Evolutionary conservation across 1,140 invertebrate species (phyloP), one percentile per base, ranked within the genome.

Genomic region (Pseudomyrmex cubaensis): DNA sequence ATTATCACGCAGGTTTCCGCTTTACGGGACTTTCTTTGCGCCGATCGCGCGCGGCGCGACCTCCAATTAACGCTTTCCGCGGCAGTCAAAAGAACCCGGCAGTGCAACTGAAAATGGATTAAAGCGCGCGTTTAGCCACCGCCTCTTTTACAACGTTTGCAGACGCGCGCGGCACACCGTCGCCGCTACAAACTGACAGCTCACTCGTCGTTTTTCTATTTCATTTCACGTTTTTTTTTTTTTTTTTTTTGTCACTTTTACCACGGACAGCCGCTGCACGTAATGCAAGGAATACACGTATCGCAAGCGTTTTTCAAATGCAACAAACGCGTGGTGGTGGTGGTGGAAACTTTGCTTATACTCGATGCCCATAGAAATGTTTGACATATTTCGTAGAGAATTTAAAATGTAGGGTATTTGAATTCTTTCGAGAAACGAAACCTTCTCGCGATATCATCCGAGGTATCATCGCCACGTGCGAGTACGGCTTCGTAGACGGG

Each of bases 51-150:
- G 85, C 86, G 86, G 82, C 85, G 82, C 86, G 80, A 88, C 89
- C 91, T 93, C 90, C 92, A 94, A 93, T 94, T 94, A 94, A 94
- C 92, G 91, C 90, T 89, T 91, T 85, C 85, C 83, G 77, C 85
- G 62, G 67, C 82, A 62, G 80, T 92, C 91, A 93, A 93, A 92
- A 75, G 91, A 86, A 72, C 67, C 90, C 91, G 91, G 72, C 66
- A 69, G 50, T 80, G 69, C 57, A 66, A 72, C 84, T 72, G 74
- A 90, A 92, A 90, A 88, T 87, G 87, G 84, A 90, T 92, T 92
- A 92, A 90, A 90, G 72, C 86, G 64, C 75, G 48, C 87, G 77
- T 86, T 91, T 92, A 91, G 89, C 89, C 83, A 85, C 83, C 91
- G 87, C 86, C 75, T 35, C 35, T 91, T 91, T 91, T 91, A 88